Evolutionary conservation across 2,888 invertebrate species (phyloP).

Genomic region (Drosophila borealis): DNA sequence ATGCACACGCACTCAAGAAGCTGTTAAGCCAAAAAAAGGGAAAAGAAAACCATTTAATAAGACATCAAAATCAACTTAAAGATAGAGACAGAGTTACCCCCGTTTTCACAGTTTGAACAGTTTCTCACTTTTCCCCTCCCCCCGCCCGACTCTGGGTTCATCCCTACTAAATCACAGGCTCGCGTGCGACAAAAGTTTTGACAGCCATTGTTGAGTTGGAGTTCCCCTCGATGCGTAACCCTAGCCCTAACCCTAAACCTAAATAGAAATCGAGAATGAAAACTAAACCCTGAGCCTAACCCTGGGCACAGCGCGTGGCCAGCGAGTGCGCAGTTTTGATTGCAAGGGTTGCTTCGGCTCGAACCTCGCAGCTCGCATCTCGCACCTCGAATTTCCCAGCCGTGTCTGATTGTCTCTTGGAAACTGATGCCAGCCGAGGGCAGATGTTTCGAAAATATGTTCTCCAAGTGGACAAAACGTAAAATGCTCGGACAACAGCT

Average conservation of each 20-base stretch:
- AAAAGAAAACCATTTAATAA: constrained; percentile 64
- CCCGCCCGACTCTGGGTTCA: not conserved
- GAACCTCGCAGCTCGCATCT: not conserved
- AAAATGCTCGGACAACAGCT: constrained; percentile 81
- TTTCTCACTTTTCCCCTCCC: constrained; percentile 7
- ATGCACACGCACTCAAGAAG: constrained; percentile 68
- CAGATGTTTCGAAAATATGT: constrained; percentile 7
- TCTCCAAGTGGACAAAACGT: constrained; percentile 80
- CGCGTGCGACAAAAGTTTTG: constrained; percentile 62
- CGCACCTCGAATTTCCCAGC: constrained; percentile 15
- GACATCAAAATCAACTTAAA: constrained; percentile 77
- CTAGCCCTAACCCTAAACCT: constrained; percentile 8
- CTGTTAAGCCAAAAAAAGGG: constrained; percentile 53
- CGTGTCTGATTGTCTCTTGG: constrained; percentile 57
- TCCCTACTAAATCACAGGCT: constrained; percentile 37
- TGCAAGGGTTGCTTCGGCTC: constrained; percentile 51
- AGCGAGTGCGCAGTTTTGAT: constrained; percentile 46
- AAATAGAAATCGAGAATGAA: constrained; percentile 11
- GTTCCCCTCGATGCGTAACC: not conserved
- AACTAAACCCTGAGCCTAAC: constrained; percentile 32
- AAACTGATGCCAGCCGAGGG: constrained; percentile 73
- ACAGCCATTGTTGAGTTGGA: constrained; percentile 52
- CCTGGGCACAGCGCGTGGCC: constrained; percentile 64
- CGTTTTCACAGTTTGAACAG: not conserved
- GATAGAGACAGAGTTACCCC: constrained; percentile 15